Evolutionary conservation across 2,113 vertebrate genomes (phyloP).

Genomic region (Notechis scutatus): DNA sequence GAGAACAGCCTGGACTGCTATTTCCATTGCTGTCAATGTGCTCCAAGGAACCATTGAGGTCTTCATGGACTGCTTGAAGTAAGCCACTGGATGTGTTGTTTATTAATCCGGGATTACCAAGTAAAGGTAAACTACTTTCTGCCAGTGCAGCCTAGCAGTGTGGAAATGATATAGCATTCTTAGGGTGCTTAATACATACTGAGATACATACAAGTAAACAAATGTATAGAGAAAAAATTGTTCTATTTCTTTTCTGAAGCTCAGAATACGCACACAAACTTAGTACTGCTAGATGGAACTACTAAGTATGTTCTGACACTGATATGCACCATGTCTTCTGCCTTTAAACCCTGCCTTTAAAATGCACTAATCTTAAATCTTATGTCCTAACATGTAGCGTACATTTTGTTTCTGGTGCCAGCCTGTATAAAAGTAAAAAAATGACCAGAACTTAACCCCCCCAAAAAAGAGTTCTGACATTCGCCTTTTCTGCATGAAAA

Average conservation of each 20-base stretch:
- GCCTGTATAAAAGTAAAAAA: constrained; percentile 73
- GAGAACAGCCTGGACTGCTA: constrained; percentile 93
- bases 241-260: constrained; percentile 17
- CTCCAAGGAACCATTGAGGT: constrained; percentile 92
- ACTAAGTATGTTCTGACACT: constrained; percentile 26
- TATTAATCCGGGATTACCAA: constrained; percentile 92
- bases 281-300: constrained; percentile 21
- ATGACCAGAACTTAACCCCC: constrained; percentile 84
- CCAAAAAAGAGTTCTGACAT: constrained; percentile 92
- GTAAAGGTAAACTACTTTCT: constrained; percentile 95
- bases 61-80: constrained; percentile 88
- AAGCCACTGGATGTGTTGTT: constrained; percentile 89
- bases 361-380: constrained; percentile 57
- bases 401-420: constrained; percentile 61
- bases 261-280: not conserved
- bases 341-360: constrained; percentile 50
- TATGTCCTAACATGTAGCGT: constrained; percentile 49
- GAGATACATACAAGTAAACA: not conserved
- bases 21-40: constrained; percentile 98
- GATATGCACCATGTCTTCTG: constrained; percentile 44
- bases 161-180: constrained; percentile 42
- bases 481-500: constrained; percentile 94
- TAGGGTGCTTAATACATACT: constrained; percentile 20
- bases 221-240: constrained; percentile 3
- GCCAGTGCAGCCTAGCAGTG: constrained; percentile 89